These are phyloP conservation scores for Eupithecia abbreviata DNA, from an alignment of 2,888 invertebrate genomes.

Conservation along the genomic window DNA sequence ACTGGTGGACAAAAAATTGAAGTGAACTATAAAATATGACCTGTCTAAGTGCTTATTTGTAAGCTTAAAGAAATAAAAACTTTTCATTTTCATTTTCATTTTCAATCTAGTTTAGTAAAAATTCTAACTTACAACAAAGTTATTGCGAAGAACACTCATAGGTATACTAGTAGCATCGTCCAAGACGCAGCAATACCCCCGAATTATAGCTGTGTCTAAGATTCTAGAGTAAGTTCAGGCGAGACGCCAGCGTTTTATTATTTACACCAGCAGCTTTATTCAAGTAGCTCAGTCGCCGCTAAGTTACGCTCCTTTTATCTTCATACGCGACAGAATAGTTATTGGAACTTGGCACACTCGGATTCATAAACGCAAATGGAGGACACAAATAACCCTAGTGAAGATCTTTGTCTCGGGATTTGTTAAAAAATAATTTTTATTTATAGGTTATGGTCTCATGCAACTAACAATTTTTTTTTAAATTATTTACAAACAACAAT, in stretches of 20 bases:
- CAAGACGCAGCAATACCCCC: conserved; percentile 39
- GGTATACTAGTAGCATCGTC: background rate
- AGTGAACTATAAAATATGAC: no score
- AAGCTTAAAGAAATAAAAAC: no score
- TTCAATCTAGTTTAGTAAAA: background rate
- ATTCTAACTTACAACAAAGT: no score
- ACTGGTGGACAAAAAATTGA: no score
- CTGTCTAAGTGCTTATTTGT: no score
- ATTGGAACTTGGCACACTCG: conserved; percentile 38
- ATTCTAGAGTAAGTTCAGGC: conserved; percentile 58
- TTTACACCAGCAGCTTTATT: conserved; percentile 45
- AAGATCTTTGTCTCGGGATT: background rate
- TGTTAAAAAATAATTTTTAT: background rate
- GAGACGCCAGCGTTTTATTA: conserved; percentile 46
- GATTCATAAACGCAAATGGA: conserved; percentile 15
- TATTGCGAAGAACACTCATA: background rate
- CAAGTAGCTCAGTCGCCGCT: conserved; percentile 40
- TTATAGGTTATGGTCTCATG: no score
- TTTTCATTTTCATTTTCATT: no score
- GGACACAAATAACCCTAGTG: conserved; percentile 3
- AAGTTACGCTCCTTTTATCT: conserved; percentile 40
- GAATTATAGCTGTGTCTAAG: conserved; percentile 56
- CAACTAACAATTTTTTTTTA: no score
- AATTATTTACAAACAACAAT: no score
- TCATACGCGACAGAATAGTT: conserved; percentile 31